Base-by-base conservation (phyloP, 2,888 invertebrate genomes). In the Xestobium rufovillosum region DNA sequence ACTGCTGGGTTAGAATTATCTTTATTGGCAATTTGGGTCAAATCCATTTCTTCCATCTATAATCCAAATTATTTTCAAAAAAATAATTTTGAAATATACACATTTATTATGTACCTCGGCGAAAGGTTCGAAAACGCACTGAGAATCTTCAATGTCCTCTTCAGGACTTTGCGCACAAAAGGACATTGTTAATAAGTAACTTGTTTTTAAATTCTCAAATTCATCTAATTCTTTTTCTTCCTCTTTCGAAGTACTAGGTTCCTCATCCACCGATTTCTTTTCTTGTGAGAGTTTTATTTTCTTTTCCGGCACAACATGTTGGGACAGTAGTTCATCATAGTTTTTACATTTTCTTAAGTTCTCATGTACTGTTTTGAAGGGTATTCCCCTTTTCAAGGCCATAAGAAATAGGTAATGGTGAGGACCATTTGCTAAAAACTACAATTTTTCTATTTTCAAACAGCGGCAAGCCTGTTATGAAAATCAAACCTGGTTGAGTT, bases 131-230 rank as follows among this genome's bases (percentile, higher is more conserved):
- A 81, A 82, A 30, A 62, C 43, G 3, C 63, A 65, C 32, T 53
- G 53, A 28, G 48, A 46, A 55, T 55, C 45, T 65, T 52, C 39
- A 19, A 39, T 25, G 15, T 42, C 47, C 1, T 45, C 23, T 6
- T 25, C n/a, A n/a, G n/a, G n/a, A n/a, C n/a, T n/a, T n/a, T n/a
- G n/a, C 29, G 34, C 31, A 26, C 16, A 17, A 34, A 55, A 34
- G 15, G 80, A 75, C 64, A 85, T 73, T 26, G 82, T 83, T 31
- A 86, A 65, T 39, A 83, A 59, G 51, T 83, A 86, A 53, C 76
- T 78, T 30, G 77, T 78, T 54, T 72, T 75, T 48, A 60, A 56
- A 33, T 55, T 51, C 28, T 74, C 74, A 19, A 61, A 45, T 31
- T 74, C 74, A 15, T 70, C 70, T 16, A 61, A 43, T 31, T 51